Conservation (phyloP, 2,888 invertebrate genomes). For the Plusia festucae region DNA sequence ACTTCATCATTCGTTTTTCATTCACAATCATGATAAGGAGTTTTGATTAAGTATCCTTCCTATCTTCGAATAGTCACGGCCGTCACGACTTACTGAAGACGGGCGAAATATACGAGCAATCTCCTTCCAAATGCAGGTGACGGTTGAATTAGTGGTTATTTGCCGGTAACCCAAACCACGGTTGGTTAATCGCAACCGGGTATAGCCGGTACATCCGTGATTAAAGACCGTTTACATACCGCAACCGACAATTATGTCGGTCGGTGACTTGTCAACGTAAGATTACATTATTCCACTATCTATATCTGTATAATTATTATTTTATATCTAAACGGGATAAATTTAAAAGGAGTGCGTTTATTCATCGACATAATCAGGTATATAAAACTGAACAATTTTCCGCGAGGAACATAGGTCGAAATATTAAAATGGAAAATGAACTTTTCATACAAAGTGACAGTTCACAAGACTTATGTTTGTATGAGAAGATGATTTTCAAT, state of each 20-base stretch:
- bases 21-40: conserved; percentile 4
- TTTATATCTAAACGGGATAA: too few relatives aligned
- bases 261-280: conserved; percentile 24
- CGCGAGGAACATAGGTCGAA: too few relatives aligned
- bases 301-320: too few relatives aligned
- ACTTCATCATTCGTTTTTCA: background rate
- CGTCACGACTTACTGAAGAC: conserved; percentile 9
- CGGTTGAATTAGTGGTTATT: conserved; percentile 34
- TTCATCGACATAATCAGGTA: too few relatives aligned
- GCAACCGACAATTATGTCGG: conserved; percentile 28
- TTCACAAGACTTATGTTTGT: too few relatives aligned
- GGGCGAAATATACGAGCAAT: background rate
- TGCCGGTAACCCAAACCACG: conserved; percentile 16
- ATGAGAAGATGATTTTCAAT: too few relatives aligned
- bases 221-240: conserved; percentile 42
- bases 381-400: too few relatives aligned
- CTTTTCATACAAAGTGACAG: too few relatives aligned
- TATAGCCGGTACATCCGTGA: conserved; percentile 35
- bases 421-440: too few relatives aligned
- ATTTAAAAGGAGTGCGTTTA: too few relatives aligned
- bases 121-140: conserved; percentile 8
- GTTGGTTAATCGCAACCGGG: conserved; percentile 41
- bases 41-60: background rate
- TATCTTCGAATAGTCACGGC: background rate
- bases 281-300: too few relatives aligned